phyloP scores from a whole-genome alignment of 2,888 invertebrate species.

The Thymelicus lineola region DNA sequence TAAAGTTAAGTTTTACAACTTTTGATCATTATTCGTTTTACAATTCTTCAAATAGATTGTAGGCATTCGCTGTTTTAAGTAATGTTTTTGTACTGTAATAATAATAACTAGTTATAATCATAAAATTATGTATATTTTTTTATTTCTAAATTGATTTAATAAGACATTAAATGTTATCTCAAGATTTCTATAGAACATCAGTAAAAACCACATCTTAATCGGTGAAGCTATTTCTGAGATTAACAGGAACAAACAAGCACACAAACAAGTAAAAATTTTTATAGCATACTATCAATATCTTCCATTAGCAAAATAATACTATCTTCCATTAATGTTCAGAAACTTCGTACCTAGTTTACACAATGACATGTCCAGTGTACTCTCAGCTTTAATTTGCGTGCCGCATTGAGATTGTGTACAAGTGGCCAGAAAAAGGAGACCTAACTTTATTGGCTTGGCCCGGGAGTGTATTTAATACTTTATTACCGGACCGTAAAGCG shows the following conservation, averaged over 20 bases:
- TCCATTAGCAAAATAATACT: too few species aligned
- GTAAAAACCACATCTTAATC: too few species aligned
- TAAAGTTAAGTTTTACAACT: slow-evolving; percentile 16
- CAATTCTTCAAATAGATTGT: neutral
- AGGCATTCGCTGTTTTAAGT: neutral
- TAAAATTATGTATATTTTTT: too few species aligned
- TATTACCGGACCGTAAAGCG: slow-evolving; percentile 68
- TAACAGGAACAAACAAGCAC: too few species aligned
- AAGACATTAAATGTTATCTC: too few species aligned
- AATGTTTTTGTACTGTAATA: slow-evolving; percentile 10
- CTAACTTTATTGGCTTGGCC: slow-evolving; percentile 53
- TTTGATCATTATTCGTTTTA: slow-evolving; percentile 18
- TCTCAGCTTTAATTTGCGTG: slow-evolving; percentile 31
- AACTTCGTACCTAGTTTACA: slow-evolving; percentile 1
- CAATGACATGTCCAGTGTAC: slow-evolving; percentile 1
- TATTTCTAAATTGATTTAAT: too few species aligned
- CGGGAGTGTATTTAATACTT: slow-evolving; percentile 51
- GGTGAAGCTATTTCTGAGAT: too few species aligned
- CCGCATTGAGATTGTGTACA: slow-evolving; percentile 24
- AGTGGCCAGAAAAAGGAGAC: slow-evolving; percentile 48
- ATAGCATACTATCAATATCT: too few species aligned
- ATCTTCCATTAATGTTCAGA: neutral
- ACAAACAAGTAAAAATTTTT: too few species aligned
- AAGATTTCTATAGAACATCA: too few species aligned
- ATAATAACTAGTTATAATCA: neutral